phyloP scores from a whole-genome alignment of 1,140 invertebrate genomes.

The Propsilocerus akamusi region DNA sequence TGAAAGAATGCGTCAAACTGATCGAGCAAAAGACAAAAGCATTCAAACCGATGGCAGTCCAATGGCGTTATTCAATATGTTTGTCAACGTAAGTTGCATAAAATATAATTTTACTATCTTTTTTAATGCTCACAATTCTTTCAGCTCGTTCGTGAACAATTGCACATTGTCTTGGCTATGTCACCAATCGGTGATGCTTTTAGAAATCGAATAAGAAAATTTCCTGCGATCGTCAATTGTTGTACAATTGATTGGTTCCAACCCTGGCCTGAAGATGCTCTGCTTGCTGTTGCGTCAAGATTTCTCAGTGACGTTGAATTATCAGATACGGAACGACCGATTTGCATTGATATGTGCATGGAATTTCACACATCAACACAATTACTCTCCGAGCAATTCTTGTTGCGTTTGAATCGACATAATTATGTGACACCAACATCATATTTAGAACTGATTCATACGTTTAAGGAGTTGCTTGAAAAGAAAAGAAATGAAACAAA shows the following conservation, averaged over 20 bases:
- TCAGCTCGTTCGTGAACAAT: constrained; percentile 71
- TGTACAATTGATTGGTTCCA: constrained; percentile 98
- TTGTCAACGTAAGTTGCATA: constrained; percentile 34
- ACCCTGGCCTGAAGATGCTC: constrained; percentile 84
- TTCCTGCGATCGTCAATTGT: constrained; percentile 88
- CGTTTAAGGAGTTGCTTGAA: constrained; percentile 67
- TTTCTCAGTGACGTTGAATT: constrained; percentile 77
- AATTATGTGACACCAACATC: constrained; percentile 91
- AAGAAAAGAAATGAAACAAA: constrained; percentile 51
- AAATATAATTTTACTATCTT: background rate
- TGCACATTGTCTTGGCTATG: constrained; percentile 86
- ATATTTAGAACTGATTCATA: constrained; percentile 80
- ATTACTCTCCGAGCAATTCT: constrained; percentile 51
- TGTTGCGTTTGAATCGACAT: constrained; percentile 45
- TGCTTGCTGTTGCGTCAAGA: constrained; percentile 74
- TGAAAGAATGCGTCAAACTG: constrained; percentile 84
- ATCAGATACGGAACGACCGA: constrained; percentile 42
- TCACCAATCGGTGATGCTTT: constrained; percentile 78
- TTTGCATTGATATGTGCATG: constrained; percentile 76
- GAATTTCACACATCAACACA: constrained; percentile 76
- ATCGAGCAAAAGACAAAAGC: constrained; percentile 74
- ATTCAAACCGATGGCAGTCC: constrained; percentile 83
- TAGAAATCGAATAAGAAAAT: constrained; percentile 74
- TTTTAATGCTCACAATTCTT: background rate
- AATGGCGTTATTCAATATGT: constrained; percentile 82